A percentile compares a stretch with the other conserved stretches of the same genome.
These are phyloP conservation scores for Paramormyrops kingsleyae DNA, from an alignment of 2,113 vertebrate species.

Conservation along the genomic window DNA sequence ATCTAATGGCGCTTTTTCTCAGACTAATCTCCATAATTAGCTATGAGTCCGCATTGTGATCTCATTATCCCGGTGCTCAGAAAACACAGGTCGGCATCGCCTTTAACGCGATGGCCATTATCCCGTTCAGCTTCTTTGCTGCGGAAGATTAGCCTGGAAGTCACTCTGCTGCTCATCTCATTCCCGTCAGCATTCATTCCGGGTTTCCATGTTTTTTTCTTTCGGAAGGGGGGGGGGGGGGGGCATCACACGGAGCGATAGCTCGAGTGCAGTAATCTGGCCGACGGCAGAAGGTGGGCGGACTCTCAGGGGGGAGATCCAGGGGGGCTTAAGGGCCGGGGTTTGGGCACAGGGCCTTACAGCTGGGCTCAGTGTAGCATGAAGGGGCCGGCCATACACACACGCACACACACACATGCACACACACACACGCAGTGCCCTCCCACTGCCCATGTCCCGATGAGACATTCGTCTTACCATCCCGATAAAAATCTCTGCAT, in stretches of 20 bases:
- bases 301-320: not conserved
- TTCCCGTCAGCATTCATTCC: not conserved
- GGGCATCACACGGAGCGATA: not conserved
- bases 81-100: constrained; percentile 27
- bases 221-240: not conserved
- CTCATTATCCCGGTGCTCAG: constrained; percentile 41
- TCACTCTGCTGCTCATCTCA: not conserved
- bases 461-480: constrained; percentile 70
- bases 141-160: constrained; percentile 3
- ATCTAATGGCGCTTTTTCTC: constrained; percentile 35
- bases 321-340: not conserved
- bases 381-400: not conserved
- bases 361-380: not conserved
- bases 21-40: constrained; percentile 49
- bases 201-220: not conserved
- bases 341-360: not conserved
- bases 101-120: constrained; percentile 11
- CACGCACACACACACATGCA: not conserved
- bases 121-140: not conserved
- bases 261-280: not conserved
- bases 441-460: constrained; percentile 66
- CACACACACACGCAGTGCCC: not conserved
- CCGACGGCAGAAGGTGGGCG: not conserved
- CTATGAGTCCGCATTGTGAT: constrained; percentile 48
- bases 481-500: constrained; percentile 74